Evolutionary conservation across 2,113 vertebrate species (phyloP).

Genomic region (Dicaeum eximium): DNA sequence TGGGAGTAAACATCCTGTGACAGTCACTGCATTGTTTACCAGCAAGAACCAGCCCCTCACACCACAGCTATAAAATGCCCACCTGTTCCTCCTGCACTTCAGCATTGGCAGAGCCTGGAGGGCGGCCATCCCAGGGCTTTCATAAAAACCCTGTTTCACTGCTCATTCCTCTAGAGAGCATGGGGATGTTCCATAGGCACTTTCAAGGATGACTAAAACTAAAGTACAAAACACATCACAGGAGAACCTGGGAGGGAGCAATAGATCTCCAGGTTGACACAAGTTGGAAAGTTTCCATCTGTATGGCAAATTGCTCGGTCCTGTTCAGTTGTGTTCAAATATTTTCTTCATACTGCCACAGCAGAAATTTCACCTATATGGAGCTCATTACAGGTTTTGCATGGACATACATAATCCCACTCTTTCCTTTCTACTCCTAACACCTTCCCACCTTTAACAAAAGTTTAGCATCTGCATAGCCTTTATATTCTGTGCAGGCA

Average conservation of each 20-base stretch:
- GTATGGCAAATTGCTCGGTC: neutral
- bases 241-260: neutral
- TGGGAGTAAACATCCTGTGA: neutral
- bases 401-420: neutral
- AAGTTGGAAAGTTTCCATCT: neutral
- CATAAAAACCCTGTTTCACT: neutral
- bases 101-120: neutral
- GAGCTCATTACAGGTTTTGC: neutral
- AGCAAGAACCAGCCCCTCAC: neutral
- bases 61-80: neutral
- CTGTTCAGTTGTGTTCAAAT: neutral
- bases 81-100: neutral
- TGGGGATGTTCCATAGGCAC: neutral
- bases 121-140: neutral
- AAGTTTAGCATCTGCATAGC: neutral
- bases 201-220: neutral
- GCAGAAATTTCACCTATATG: neutral
- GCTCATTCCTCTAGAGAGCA: neutral
- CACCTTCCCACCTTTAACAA: neutral
- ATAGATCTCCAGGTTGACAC: neutral
- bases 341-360: neutral
- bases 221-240: neutral
- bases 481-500: neutral
- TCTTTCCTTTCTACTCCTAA: neutral
- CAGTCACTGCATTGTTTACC: neutral